phyloP scores from a whole-genome alignment of 2,797 vertebrate species.

The Melanitta fusca region DNA sequence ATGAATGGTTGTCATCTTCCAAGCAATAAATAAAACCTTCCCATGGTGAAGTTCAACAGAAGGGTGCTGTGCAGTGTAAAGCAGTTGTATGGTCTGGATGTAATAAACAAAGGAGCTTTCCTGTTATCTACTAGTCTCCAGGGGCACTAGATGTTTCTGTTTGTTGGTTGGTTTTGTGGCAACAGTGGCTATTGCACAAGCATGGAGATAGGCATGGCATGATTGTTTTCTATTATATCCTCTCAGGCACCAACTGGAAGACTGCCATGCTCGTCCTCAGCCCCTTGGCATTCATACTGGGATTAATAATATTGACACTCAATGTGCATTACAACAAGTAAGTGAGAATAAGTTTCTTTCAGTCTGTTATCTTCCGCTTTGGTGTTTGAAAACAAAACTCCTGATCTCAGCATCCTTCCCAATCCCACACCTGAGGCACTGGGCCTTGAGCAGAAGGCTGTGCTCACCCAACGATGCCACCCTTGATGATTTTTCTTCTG shows the following conservation, averaged over 20 bases:
- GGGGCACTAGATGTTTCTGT: neutral
- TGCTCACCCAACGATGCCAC: fast-evolving
- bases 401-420: neutral
- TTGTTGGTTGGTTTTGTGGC: neutral
- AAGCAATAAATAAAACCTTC: neutral
- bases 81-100: neutral
- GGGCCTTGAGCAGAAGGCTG: neutral
- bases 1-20: neutral
- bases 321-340: conserved; percentile 88
- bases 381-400: neutral
- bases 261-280: conserved; percentile 88
- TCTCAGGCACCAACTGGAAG: conserved; percentile 86
- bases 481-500: neutral
- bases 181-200: fast-evolving
- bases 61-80: neutral
- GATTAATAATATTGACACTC: conserved; percentile 85
- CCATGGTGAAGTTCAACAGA: neutral
- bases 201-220: neutral
- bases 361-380: neutral
- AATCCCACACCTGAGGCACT: neutral
- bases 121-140: neutral
- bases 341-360: conserved; percentile 17
- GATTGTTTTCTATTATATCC: neutral
- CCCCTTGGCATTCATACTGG: conserved; percentile 86
- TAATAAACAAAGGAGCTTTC: neutral